phyloP scores from a whole-genome alignment of 1,140 invertebrate species.

The Ips typographus region DNA sequence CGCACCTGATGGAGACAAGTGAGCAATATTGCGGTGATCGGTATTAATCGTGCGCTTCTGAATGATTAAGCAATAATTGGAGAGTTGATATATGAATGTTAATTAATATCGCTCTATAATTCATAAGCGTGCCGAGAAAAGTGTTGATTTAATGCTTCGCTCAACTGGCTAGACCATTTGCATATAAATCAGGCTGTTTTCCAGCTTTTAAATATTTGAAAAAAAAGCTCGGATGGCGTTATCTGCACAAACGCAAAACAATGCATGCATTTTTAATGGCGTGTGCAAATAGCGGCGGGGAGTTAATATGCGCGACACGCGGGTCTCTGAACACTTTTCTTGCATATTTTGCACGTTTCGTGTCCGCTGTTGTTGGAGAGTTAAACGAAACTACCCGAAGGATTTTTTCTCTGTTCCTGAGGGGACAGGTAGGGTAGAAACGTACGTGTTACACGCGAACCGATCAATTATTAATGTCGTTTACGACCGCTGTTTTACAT shows the following conservation, averaged over 20 bases:
- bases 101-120: not conserved
- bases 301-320: conserved; percentile 21
- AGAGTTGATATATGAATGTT: conserved; percentile 9
- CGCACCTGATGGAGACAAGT: conserved; percentile 30
- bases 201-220: conserved; percentile 25
- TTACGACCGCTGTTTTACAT: no score
- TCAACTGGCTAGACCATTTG: conserved; percentile 11
- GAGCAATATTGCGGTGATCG: conserved; percentile 8
- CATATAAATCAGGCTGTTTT: conserved; percentile 29
- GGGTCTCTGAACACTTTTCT: conserved; percentile 21
- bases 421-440: no score
- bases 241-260: conserved; percentile 26
- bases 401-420: no score
- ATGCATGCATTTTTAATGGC: conserved; percentile 33
- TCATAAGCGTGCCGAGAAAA: not conserved
- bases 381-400: no score
- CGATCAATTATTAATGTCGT: no score
- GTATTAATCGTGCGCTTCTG: conserved; percentile 19
- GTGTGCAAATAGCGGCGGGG: conserved; percentile 20
- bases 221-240: conserved; percentile 17
- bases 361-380: not conserved
- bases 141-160: conserved; percentile 1
- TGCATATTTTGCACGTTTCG: conserved; percentile 17
- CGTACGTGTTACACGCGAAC: no score
- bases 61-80: conserved; percentile 18